Percentiles rank a stretch among this genome's conserved stretches.
Evolutionary conservation across 2,888 invertebrate genomes (phyloP).

Genomic region (Chloromyia formosa): DNA sequence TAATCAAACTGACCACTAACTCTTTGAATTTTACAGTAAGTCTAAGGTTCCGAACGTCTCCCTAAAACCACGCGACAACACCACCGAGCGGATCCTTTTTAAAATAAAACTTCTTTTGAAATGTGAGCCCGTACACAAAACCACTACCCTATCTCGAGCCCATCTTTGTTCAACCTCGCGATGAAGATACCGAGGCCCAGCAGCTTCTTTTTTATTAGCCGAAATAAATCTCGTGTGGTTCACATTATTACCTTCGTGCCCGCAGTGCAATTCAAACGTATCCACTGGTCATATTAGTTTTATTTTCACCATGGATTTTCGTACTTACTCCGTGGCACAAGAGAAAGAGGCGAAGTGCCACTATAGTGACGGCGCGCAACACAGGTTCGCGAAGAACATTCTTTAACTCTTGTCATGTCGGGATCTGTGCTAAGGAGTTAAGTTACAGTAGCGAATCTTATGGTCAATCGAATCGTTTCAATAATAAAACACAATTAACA

Average conservation of each 20-base stretch:
- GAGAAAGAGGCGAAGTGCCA: slow-evolving; percentile 30
- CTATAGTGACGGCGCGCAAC: slow-evolving; percentile 37
- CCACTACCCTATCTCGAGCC: slow-evolving; percentile 44
- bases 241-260: slow-evolving; percentile 20
- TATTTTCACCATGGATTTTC: slow-evolving; percentile 7
- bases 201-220: slow-evolving; percentile 52
- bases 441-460: slow-evolving; percentile 32
- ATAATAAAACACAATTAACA: slow-evolving; percentile 33
- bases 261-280: slow-evolving; percentile 2
- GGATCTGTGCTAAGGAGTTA: slow-evolving; percentile 31
- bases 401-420: slow-evolving; percentile 41
- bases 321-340: background rate
- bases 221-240: slow-evolving; percentile 53
- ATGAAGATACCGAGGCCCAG: slow-evolving; percentile 48
- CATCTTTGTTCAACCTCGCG: slow-evolving; percentile 47
- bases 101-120: background rate
- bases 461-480: slow-evolving; percentile 39
- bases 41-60: too few relatives aligned
- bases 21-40: too few relatives aligned
- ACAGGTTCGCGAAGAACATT: slow-evolving; percentile 43
- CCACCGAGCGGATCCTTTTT: background rate
- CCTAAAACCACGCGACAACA: slow-evolving; percentile 5
- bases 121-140: slow-evolving; percentile 41
- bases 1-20: too few relatives aligned
- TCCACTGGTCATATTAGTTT: slow-evolving; percentile 9